A percentile compares a stretch with the other conserved stretches of the same genome.
These are phyloP conservation scores for Drosophila ficusphila DNA, from an alignment of 1,140 invertebrate genomes.

Conservation along the genomic window DNA sequence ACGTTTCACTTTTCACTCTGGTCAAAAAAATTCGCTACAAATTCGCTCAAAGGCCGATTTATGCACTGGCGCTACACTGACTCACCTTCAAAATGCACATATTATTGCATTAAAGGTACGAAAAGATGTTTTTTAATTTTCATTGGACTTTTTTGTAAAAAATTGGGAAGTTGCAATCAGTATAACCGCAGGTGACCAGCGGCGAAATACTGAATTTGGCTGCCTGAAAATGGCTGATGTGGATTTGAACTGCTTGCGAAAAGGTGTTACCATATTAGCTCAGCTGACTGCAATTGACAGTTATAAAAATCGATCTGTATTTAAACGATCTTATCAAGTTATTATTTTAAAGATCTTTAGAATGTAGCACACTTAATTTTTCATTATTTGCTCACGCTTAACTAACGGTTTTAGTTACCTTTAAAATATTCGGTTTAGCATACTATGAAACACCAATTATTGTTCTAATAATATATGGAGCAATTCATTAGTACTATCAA, in stretches of 20 bases:
- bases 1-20: conserved; percentile 75
- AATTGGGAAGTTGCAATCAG: conserved; percentile 49
- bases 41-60: not conserved
- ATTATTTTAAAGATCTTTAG: too few species aligned
- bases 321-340: not conserved
- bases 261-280: not conserved
- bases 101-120: conserved; percentile 80
- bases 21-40: not conserved
- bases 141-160: conserved; percentile 69
- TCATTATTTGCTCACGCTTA: too few species aligned
- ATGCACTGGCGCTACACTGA: conserved; percentile 15
- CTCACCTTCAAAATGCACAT: conserved; percentile 82
- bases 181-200: conserved; percentile 26
- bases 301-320: not conserved
- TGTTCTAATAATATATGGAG: too few species aligned
- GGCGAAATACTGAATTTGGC: conserved; percentile 28
- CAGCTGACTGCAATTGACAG: conserved; percentile 6
- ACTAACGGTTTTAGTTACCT: too few species aligned
- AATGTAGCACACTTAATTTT: too few species aligned
- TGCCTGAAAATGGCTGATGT: not conserved
- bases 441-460: too few species aligned
- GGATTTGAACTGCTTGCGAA: conserved; percentile 2
- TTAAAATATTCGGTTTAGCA: too few species aligned
- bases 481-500: too few species aligned
- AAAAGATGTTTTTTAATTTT: conserved; percentile 72